Evolutionary conservation across 2,113 vertebrate species (phyloP), one percentile per base, ranked within the genome.

Genomic region (Paraplagusia blochii): DNA sequence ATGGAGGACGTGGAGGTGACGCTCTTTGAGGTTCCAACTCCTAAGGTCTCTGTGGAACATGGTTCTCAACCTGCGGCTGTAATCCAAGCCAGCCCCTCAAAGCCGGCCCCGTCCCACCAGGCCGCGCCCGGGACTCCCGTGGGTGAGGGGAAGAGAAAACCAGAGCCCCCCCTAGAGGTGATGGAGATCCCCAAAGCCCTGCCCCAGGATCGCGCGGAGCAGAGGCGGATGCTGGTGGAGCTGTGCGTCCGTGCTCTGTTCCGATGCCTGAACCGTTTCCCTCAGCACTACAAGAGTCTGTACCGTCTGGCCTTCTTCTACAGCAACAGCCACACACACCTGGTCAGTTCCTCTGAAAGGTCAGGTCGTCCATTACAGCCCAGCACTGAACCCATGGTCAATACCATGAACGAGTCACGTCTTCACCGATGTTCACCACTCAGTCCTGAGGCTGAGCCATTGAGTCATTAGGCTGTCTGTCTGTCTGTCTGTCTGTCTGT

Each of bases 251-350:
- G 92, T 3, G 88, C 93, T 13, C 92, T 99, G 69, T 96, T 89
- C 74, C 87, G 98, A 44, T 99, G 96, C 83, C 93, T 99, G 49
- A 86, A 93, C 72, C 95, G 96, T 65, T 98, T 97, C 72, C 96
- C 97, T 0, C 97, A 99, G 90, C 97, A 99, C 90, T 99, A 99
- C 84, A 98, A 98, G 88, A 98, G 95, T 70, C 93, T 99, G 40
- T 98, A 99, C 83, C 91, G 96, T 2, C 79, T 99, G 88, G 97
- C 97, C 1, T 95, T 90, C 74, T 93, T 98, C 38, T 98, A 98
- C 66, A 82, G 90, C 7, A 91, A 92, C 89, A 95, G 97, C 91
- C 92, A 88, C 51, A 95, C 92, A 0, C 94, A 97, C 80, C 91
- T 90, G 92, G 96, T 98, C 60, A 92, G 90, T 78, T 16, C n/a